Percentiles rank a stretch among this genome's conserved stretches.
phyloP scores from a whole-genome alignment of 1,140 invertebrate genomes.

The Amphibalanus amphitrite region DNA sequence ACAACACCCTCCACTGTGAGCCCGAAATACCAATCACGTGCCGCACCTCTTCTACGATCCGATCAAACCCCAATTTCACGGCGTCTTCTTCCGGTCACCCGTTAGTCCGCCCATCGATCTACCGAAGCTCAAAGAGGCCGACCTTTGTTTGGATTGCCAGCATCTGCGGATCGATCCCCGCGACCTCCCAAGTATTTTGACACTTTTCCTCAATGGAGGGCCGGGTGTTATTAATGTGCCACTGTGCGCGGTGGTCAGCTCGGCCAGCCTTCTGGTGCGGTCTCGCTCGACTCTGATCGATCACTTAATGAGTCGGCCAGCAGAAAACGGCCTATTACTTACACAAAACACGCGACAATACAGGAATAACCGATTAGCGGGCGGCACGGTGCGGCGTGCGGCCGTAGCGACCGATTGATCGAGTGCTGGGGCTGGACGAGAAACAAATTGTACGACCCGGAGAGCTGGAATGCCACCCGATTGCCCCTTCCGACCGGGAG shows the following conservation, averaged over 20 bases:
- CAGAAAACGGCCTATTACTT: background rate
- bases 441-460: background rate
- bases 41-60: too few species aligned
- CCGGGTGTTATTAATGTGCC: background rate
- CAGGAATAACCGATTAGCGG: background rate
- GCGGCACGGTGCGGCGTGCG: too few species aligned
- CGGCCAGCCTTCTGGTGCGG: background rate
- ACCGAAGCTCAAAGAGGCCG: background rate
- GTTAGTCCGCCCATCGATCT: too few species aligned
- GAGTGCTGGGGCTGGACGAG: background rate
- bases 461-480: background rate
- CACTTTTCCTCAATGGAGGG: background rate
- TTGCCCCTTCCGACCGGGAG: too few species aligned
- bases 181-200: background rate
- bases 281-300: background rate
- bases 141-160: background rate
- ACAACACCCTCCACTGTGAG: too few species aligned
- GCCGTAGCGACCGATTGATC: background rate
- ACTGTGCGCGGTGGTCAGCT: background rate
- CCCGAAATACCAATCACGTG: too few species aligned
- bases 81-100: too few species aligned
- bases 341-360: conserved; percentile 1
- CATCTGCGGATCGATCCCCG: background rate
- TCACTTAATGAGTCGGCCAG: background rate
- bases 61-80: too few species aligned